phyloP scores from a whole-genome alignment of 2,888 invertebrate genomes.

The Heliconius sara region DNA sequence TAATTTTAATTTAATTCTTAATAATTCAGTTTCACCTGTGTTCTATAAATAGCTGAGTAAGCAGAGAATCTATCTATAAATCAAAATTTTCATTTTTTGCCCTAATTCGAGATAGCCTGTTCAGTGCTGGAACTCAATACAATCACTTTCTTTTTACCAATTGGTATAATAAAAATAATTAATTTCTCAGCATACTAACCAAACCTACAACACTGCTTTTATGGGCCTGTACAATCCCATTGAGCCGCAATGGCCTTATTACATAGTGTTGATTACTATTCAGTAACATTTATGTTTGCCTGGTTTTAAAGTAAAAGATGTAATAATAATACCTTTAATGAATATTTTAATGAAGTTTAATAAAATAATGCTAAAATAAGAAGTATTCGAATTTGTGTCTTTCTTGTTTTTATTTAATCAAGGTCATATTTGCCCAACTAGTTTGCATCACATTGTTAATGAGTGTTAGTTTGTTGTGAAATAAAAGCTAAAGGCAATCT shows the following conservation, averaged over 20 bases:
- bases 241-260: neutral
- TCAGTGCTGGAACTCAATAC: neutral
- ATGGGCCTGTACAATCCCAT: neutral
- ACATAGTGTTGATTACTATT: neutral
- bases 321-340: neutral
- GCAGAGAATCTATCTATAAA: neutral
- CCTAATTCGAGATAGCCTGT: neutral
- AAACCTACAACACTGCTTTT: too few relatives aligned
- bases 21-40: neutral
- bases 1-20: neutral
- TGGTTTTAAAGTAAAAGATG: neutral
- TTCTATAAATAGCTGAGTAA: neutral
- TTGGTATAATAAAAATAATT: neutral
- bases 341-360: neutral
- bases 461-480: neutral
- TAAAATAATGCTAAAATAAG: neutral
- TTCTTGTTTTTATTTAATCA: neutral
- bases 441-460: conserved; percentile 1
- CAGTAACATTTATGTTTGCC: neutral
- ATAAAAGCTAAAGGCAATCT: neutral
- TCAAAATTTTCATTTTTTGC: too few relatives aligned
- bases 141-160: neutral
- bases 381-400: neutral
- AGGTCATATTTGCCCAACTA: conserved; percentile 3
- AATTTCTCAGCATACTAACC: too few relatives aligned